Conservation (phyloP, 53 echinoderm and acorn worm genomes). For the Glandiceps talaboti region DNA sequence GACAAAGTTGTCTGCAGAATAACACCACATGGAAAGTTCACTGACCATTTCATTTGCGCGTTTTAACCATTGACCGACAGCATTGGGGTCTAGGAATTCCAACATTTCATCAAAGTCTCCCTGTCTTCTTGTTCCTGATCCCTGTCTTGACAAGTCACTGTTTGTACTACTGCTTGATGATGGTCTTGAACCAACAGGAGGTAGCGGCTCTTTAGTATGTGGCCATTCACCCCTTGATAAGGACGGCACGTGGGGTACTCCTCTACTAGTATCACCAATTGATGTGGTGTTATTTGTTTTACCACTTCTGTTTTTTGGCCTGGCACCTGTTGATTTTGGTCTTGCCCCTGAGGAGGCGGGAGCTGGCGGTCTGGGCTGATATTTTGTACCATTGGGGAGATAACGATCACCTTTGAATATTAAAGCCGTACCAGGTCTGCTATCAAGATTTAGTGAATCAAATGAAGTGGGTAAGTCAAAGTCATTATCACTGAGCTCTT, state of each 20-base stretch:
- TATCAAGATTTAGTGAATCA: constrained; percentile 69
- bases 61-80: constrained; percentile 46
- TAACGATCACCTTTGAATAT: neutral
- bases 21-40: constrained; percentile 61
- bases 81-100: constrained; percentile 32
- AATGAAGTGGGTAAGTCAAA: constrained; percentile 46
- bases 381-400: neutral
- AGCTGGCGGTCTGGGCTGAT: constrained; percentile 6
- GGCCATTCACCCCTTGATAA: constrained; percentile 26
- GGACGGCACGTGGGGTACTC: constrained; percentile 8
- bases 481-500: constrained; percentile 48
- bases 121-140: neutral
- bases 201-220: constrained; percentile 29
- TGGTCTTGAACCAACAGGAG: constrained; percentile 46
- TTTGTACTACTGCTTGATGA: constrained; percentile 32
- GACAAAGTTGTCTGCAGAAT: constrained; percentile 55
- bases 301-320: constrained; percentile 3
- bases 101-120: constrained; percentile 69
- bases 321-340: neutral
- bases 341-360: neutral
- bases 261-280: constrained; percentile 3
- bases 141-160: constrained; percentile 1
- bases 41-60: constrained; percentile 61
- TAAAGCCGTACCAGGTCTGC: constrained; percentile 22
- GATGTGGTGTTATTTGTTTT: neutral